phyloP scores from a whole-genome alignment of 2,888 invertebrate species.

The Dynastes hyllus region DNA sequence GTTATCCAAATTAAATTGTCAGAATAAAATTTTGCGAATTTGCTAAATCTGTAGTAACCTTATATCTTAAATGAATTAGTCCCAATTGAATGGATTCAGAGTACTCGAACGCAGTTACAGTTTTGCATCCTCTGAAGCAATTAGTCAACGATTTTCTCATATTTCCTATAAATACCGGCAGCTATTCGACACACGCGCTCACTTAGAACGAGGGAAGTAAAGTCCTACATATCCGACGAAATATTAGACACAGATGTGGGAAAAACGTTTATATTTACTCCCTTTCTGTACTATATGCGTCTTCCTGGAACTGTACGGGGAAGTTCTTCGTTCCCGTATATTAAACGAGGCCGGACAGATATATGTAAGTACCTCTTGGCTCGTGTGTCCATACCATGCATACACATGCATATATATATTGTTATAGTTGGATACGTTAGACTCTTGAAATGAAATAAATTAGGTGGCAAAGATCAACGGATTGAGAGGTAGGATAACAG shows the following conservation, averaged over 20 bases:
- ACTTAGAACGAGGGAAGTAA: not conserved
- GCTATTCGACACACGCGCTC: conserved; percentile 21
- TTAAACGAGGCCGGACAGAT: not conserved
- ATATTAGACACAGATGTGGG: conserved; percentile 60
- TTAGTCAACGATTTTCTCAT: conserved; percentile 10
- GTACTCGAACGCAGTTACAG: too few relatives aligned
- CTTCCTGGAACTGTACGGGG: conserved; percentile 2
- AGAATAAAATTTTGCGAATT: too few relatives aligned
- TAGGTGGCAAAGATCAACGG: conserved; percentile 64
- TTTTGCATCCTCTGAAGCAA: not conserved
- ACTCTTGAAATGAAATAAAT: conserved; percentile 67
- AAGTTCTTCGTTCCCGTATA: not conserved
- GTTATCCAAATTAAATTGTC: too few relatives aligned
- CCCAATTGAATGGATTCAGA: too few relatives aligned
- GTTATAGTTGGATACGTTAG: conserved; percentile 10
- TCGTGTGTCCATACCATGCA: too few relatives aligned
- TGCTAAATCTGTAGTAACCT: too few relatives aligned
- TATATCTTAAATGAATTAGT: too few relatives aligned
- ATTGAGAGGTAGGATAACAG: conserved; percentile 61
- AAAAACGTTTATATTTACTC: conserved; percentile 45
- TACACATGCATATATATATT: not conserved
- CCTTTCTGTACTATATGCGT: not conserved
- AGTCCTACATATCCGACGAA: conserved; percentile 54
- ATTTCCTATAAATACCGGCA: conserved; percentile 17
- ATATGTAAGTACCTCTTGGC: not conserved